Conservation (phyloP, 1,140 invertebrate genomes). For the Dendroctonus ponderosae region DNA sequence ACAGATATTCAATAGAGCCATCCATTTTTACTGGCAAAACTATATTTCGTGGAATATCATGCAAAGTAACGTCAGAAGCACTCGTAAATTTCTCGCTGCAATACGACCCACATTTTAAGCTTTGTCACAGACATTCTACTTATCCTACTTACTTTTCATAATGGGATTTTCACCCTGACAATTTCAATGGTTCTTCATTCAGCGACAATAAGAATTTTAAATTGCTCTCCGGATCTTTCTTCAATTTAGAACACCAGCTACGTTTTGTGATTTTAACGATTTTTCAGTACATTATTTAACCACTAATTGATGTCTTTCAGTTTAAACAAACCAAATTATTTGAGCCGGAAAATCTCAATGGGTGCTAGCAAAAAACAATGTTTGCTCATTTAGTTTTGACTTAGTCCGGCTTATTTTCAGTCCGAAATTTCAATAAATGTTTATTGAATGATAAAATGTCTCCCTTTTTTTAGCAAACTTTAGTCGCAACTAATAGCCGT, state of each 20-base stretch:
- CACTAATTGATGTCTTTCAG: too few species aligned
- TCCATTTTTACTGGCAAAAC: too few species aligned
- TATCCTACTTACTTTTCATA: constrained; percentile 14
- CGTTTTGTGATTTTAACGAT: neutral
- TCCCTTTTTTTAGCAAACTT: too few species aligned
- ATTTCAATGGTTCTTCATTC: constrained; percentile 10
- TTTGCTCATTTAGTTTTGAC: too few species aligned
- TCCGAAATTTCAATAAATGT: too few species aligned
- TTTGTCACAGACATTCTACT: constrained; percentile 10
- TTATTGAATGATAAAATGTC: too few species aligned
- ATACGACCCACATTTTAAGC: constrained; percentile 4
- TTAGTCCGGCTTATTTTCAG: too few species aligned
- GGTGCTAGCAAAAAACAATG: too few species aligned
- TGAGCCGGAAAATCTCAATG: too few species aligned
- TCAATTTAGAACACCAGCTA: neutral
- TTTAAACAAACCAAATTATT: too few species aligned
- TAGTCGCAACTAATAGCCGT: too few species aligned
- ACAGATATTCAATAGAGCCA: too few species aligned
- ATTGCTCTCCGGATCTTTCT: neutral
- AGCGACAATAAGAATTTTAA: neutral
- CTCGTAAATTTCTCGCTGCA: constrained; percentile 3
- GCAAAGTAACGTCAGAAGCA: constrained; percentile 1
- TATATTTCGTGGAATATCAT: neutral
- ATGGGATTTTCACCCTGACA: constrained; percentile 6
- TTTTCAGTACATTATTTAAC: neutral